These are phyloP conservation scores for Oscheius sp. DNA, from an alignment of 2,888 invertebrate species.

Conservation along the genomic window DNA sequence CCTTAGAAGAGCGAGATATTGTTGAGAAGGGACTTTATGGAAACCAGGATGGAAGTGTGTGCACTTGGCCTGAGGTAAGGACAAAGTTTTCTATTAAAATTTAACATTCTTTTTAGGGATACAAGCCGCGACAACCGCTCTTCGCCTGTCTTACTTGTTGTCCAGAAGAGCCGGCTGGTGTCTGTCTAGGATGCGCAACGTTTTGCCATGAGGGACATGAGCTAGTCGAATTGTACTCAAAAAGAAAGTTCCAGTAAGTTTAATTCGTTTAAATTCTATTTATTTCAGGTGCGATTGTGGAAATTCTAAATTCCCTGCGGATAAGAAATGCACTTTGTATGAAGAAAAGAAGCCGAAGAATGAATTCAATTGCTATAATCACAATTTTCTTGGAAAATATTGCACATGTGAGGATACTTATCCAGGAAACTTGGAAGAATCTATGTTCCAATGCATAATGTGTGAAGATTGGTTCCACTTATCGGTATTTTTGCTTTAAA, in stretches of 20 bases:
- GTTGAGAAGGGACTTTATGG: slow-evolving; percentile 38
- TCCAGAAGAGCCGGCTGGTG: slow-evolving; percentile 54
- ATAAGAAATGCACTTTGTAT: slow-evolving; percentile 70
- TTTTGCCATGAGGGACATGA: slow-evolving; percentile 96
- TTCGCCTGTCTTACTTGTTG: slow-evolving; percentile 92
- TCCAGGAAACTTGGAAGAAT: slow-evolving; percentile 83
- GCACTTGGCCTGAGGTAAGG: slow-evolving; percentile 65
- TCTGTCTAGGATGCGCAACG: slow-evolving; percentile 92
- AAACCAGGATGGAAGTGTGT: slow-evolving; percentile 42
- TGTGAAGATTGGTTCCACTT: slow-evolving; percentile 99
- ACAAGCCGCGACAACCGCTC: slow-evolving; percentile 88
- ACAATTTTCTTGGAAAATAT: slow-evolving; percentile 89
- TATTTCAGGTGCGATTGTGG: slow-evolving; percentile 62
- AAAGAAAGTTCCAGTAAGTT: slow-evolving; percentile 89
- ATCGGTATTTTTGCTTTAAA: slow-evolving; percentile 74
- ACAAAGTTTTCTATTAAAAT: not conserved
- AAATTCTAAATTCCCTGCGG: slow-evolving; percentile 77
- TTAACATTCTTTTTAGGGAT: slow-evolving; percentile 78
- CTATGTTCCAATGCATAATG: slow-evolving; percentile 91
- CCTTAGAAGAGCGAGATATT: slow-evolving; percentile 25
- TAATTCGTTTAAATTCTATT: slow-evolving; percentile 73
- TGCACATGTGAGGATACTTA: slow-evolving; percentile 91
- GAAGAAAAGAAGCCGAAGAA: slow-evolving; percentile 78
- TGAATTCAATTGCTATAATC: slow-evolving; percentile 76
- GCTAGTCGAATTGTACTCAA: slow-evolving; percentile 92